Conservation (phyloP, 2,113 vertebrate genomes). For the Sylvilagus bachmani region DNA sequence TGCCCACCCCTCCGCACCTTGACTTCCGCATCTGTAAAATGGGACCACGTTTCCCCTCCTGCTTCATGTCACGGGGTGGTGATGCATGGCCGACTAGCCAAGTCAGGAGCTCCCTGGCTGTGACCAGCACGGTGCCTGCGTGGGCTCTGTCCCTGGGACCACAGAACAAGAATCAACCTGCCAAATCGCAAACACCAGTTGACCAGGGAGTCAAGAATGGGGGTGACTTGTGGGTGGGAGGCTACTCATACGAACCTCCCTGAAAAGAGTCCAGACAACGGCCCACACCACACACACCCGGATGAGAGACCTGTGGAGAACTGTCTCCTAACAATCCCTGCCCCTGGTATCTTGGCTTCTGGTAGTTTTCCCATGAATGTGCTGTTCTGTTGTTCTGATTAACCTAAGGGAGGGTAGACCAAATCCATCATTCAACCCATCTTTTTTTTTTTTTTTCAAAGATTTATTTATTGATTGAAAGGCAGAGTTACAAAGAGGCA, state of each 20-base stretch:
- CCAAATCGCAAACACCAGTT: not conserved
- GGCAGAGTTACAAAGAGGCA: too few species aligned
- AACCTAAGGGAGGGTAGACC: not conserved
- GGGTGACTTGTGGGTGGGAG: not conserved
- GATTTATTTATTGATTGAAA: too few species aligned
- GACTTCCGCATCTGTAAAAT: not conserved
- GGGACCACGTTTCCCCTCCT: not conserved
- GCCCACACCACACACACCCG: too few species aligned
- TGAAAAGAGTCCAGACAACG: conserved; percentile 27
- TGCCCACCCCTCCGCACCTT: not conserved
- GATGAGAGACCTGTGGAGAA: not conserved
- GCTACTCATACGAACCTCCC: not conserved
- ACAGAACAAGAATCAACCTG: not conserved
- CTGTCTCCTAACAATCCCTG: not conserved
- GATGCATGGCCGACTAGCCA: not conserved
- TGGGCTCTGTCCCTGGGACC: not conserved
- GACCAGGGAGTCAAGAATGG: too few species aligned
- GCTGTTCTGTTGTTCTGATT: not conserved
- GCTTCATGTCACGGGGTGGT: not conserved
- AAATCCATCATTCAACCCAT: not conserved
- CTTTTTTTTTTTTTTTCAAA: too few species aligned
- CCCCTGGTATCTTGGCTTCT: not conserved
- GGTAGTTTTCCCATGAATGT: not conserved
- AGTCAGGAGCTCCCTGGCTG: not conserved
- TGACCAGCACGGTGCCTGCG: not conserved